Conservation (phyloP, 2,113 vertebrate species). For the Vimba vimba region DNA sequence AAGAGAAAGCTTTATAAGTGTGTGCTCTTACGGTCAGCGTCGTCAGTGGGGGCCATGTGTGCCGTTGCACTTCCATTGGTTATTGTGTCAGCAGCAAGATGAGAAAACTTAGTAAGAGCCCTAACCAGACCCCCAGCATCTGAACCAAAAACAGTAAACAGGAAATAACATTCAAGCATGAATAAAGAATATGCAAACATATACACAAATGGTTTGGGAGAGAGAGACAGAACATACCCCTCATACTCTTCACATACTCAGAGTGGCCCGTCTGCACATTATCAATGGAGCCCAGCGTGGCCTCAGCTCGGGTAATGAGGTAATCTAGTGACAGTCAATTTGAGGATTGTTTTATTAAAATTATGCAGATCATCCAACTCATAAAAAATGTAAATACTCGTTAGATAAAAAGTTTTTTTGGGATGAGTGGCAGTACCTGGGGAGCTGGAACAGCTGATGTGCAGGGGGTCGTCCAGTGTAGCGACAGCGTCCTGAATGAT, state of each 20-base stretch:
- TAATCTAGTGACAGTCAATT: constrained; percentile 82
- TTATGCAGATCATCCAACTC: not conserved
- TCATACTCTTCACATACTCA: constrained; percentile 82
- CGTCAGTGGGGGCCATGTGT: constrained; percentile 90
- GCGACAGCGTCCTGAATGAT: constrained; percentile 87
- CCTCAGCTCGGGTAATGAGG: constrained; percentile 87
- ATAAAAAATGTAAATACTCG: not conserved
- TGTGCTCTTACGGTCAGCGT: constrained; percentile 86
- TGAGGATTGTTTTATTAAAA: not conserved
- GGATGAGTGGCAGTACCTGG: constrained; percentile 77
- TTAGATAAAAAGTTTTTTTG: not conserved
- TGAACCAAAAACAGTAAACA: constrained; percentile 61
- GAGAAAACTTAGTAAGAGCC: constrained; percentile 88
- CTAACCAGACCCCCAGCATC: constrained; percentile 86
- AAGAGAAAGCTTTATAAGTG: not conserved
- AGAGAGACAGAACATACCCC: constrained; percentile 74
- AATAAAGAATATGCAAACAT: constrained; percentile 19
- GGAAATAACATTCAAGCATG: not conserved
- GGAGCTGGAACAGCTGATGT: constrained; percentile 93
- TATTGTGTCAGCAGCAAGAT: constrained; percentile 88
- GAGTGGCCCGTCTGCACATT: constrained; percentile 82
- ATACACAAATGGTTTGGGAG: not conserved
- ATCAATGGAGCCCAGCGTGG: constrained; percentile 80
- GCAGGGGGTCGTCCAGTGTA: constrained; percentile 91
- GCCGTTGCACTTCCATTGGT: constrained; percentile 88